Conservation (phyloP, 2,888 invertebrate species). For the Hypselothyrea guttata region DNA sequence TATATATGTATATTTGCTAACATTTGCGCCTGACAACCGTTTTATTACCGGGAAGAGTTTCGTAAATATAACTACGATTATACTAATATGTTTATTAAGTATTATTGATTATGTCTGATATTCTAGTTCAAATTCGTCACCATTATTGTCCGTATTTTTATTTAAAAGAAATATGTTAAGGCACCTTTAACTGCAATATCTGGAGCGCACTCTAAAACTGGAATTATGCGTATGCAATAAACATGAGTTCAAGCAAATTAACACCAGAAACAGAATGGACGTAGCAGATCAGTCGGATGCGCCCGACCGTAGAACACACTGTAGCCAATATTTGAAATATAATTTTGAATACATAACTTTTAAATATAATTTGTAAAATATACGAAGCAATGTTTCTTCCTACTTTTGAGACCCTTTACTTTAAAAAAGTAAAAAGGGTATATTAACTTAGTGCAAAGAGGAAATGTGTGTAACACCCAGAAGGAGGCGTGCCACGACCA, state of each 20-base stretch:
- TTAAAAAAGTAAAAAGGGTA: too few species aligned
- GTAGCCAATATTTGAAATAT: too few species aligned
- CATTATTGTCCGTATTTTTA: constrained; percentile 7
- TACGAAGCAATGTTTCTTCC: too few species aligned
- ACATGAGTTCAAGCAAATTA: neutral
- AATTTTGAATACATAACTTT: too few species aligned
- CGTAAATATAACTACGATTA: neutral
- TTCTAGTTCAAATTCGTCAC: constrained; percentile 36
- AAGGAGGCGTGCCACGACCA: too few species aligned
- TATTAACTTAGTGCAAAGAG: too few species aligned
- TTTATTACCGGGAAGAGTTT: neutral
- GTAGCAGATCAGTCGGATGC: too few species aligned
- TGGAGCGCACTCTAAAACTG: constrained; percentile 22
- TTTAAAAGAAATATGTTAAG: constrained; percentile 19
- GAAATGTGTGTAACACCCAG: too few species aligned
- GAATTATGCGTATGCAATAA: constrained; percentile 5
- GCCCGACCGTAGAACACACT: too few species aligned
- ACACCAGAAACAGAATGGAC: constrained; percentile 2
- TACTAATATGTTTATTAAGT: too few species aligned
- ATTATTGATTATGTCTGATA: neutral
- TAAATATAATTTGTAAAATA: too few species aligned
- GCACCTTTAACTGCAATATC: constrained; percentile 30
- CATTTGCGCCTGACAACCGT: neutral
- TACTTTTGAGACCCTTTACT: too few species aligned
- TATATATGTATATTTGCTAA: constrained; percentile 26